These are phyloP conservation scores for Macquaria australasica DNA, from an alignment of 2,113 vertebrate genomes.

Conservation along the genomic window DNA sequence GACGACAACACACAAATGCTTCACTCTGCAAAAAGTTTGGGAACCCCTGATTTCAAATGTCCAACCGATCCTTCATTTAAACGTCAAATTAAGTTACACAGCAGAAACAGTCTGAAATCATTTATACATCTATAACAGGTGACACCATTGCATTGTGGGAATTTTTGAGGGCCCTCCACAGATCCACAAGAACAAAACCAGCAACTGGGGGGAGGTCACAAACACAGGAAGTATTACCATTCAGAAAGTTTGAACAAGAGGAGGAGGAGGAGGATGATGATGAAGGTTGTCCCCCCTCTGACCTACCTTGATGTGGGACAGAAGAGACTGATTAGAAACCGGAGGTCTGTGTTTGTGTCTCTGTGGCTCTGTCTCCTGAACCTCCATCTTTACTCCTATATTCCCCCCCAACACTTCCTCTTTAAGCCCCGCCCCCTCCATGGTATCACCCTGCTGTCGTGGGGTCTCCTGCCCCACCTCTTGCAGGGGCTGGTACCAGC, in stretches of 20 bases:
- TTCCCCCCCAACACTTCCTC: constrained; percentile 34
- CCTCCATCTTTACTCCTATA: constrained; percentile 40
- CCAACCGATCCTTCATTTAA: no score
- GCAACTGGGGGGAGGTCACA: no score
- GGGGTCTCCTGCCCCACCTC: constrained; percentile 66
- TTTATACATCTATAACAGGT: no score
- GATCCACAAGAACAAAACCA: no score
- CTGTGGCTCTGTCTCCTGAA: constrained; percentile 42
- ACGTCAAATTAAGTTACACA: no score
- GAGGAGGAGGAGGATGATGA: neutral
- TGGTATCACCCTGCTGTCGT: constrained; percentile 44
- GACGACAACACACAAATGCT: no score
- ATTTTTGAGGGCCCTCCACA: no score
- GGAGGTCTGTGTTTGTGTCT: constrained; percentile 40
- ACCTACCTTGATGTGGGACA: neutral
- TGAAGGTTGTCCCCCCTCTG: neutral
- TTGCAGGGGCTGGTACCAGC: constrained; percentile 61
- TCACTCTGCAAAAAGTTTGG: no score
- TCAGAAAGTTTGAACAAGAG: neutral
- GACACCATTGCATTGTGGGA: no score
- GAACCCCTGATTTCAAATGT: no score
- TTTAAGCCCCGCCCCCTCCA: constrained; percentile 47
- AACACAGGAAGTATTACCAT: no score
- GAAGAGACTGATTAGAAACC: neutral
- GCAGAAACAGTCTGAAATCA: no score